Conservation (phyloP, 2,888 invertebrate genomes). For the Rhabditoides inermis region DNA sequence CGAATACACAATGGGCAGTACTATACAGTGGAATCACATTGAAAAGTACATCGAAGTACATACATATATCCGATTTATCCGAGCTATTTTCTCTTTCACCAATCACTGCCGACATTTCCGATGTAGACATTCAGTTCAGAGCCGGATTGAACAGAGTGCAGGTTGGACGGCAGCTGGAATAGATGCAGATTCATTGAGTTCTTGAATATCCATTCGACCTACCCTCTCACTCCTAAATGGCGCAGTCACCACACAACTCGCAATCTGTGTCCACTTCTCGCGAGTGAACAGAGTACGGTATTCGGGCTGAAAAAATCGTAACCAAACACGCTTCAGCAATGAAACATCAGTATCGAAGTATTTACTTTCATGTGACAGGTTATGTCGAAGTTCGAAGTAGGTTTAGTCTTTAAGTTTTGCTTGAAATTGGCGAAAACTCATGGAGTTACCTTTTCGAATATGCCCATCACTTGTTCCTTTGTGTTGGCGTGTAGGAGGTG, state of each 20-base stretch:
- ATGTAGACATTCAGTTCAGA: conserved; percentile 35
- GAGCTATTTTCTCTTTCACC: too few relatives aligned
- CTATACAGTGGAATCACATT: too few relatives aligned
- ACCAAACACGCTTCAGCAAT: not conserved
- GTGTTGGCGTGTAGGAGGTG: conserved; percentile 12
- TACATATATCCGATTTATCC: too few relatives aligned
- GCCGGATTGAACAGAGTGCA: conserved; percentile 5
- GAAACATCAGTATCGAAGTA: not conserved
- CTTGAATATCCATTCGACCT: not conserved
- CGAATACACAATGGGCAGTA: too few relatives aligned
- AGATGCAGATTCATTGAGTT: not conserved
- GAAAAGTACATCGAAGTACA: too few relatives aligned
- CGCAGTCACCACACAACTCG: conserved; percentile 28
- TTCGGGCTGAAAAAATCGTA: conserved; percentile 15
- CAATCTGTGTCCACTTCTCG: conserved; percentile 45
- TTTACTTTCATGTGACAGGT: not conserved
- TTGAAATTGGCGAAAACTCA: too few relatives aligned
- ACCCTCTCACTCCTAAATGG: not conserved
- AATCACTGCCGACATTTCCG: conserved; percentile 35
- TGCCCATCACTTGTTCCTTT: too few relatives aligned
- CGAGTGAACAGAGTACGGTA: conserved; percentile 40
- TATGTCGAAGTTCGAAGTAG: too few relatives aligned
- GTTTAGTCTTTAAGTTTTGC: too few relatives aligned
- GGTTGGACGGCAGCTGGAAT: not conserved
- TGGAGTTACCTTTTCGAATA: too few relatives aligned